Percentiles rank a stretch among this genome's conserved stretches.
Conservation (phyloP, 2,113 vertebrate species). For the Coregonus clupeaformis region DNA sequence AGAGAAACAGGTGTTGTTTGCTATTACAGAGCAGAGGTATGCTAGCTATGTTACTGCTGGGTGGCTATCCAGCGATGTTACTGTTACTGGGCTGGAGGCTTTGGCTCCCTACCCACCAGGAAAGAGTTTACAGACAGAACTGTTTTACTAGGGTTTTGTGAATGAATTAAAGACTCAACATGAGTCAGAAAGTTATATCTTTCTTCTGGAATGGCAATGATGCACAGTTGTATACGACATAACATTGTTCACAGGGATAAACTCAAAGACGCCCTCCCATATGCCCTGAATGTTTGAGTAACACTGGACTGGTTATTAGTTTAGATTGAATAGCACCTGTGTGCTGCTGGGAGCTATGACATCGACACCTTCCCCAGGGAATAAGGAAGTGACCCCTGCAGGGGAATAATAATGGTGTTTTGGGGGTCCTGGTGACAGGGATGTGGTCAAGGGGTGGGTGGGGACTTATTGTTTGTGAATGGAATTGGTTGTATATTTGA, state of each 20-base stretch:
- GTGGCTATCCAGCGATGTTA: too few relatives aligned
- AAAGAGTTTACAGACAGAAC: too few relatives aligned
- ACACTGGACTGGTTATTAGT: too few relatives aligned
- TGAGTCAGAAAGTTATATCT: conserved; percentile 41
- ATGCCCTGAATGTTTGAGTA: too few relatives aligned
- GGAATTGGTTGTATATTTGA: too few relatives aligned
- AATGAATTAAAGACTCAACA: conserved; percentile 26
- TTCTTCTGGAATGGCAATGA: conserved; percentile 33
- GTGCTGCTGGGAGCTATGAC: too few relatives aligned
- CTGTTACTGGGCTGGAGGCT: too few relatives aligned
- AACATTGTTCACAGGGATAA: too few relatives aligned
- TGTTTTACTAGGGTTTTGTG: not conserved
- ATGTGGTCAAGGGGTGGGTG: conserved; percentile 8
- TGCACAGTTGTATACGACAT: not conserved
- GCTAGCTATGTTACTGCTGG: conserved; percentile 79
- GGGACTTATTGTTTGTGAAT: too few relatives aligned
- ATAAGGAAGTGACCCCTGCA: conserved; percentile 48
- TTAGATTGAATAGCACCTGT: too few relatives aligned
- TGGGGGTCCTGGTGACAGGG: conserved; percentile 33
- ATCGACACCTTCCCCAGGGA: conserved; percentile 2
- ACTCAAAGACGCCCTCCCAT: too few relatives aligned
- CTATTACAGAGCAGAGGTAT: conserved; percentile 82
- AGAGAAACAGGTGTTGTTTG: conserved; percentile 86
- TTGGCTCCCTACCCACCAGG: too few relatives aligned
- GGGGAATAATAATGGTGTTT: conserved; percentile 51